Percentiles rank a stretch among this genome's conserved stretches.
These are phyloP conservation scores for Clupea harengus DNA, from an alignment of 2,113 vertebrate genomes.

Conservation along the genomic window DNA sequence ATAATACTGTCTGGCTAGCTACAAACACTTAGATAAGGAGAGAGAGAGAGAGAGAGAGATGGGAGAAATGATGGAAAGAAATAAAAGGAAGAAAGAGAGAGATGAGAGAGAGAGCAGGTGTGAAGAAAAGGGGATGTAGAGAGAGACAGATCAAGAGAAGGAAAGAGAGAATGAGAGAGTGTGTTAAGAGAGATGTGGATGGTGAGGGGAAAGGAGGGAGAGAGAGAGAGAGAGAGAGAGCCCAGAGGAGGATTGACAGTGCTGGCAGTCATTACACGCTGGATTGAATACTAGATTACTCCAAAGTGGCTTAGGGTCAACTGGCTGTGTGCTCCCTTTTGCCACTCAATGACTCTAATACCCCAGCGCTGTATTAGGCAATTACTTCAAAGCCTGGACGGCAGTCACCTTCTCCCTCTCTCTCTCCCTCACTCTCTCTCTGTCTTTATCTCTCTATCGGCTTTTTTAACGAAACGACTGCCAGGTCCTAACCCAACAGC, in stretches of 20 bases:
- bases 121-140: neutral
- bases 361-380: slow-evolving; percentile 99
- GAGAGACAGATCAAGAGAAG: neutral
- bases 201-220: neutral
- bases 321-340: slow-evolving; percentile 98
- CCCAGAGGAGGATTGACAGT: slow-evolving; percentile 94
- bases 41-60: slow-evolving; percentile 9
- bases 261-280: slow-evolving; percentile 99
- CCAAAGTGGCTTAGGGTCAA: slow-evolving; percentile 99
- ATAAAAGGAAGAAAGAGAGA: neutral
- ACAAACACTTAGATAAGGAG: slow-evolving; percentile 69
- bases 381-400: slow-evolving; percentile 93
- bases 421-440: slow-evolving; percentile 73
- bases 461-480: slow-evolving; percentile 34
- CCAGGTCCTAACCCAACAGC: slow-evolving; percentile 2
- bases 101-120: neutral
- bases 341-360: slow-evolving; percentile 99
- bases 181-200: neutral
- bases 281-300: slow-evolving; percentile 99
- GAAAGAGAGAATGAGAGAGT: slow-evolving; percentile 10
- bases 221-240: neutral
- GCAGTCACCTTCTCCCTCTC: slow-evolving; percentile 63
- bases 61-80: neutral
- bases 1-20: slow-evolving; percentile 63
- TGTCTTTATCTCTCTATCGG: slow-evolving; percentile 34